Evolutionary conservation across 1,140 invertebrate genomes (phyloP), one percentile per base, ranked within the genome.

Genomic region (Calosoma granatense): DNA sequence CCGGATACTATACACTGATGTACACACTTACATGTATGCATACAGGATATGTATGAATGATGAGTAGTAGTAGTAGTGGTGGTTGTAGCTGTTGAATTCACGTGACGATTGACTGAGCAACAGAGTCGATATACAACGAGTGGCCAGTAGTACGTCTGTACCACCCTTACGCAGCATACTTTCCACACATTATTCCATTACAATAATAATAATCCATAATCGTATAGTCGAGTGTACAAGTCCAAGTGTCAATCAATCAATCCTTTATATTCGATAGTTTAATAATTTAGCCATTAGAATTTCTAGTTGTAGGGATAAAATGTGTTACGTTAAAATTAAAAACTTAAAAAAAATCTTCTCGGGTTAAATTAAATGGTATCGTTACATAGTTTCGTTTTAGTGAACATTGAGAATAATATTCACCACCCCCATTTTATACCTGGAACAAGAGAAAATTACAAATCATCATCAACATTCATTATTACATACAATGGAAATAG

Each of bases 401-500:
- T 47, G 41, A 47, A 47, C 41, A 4, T 6, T 17, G 41, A 47
- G 17, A 12, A 47, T 4, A 9, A 47, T 6, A 12, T 47, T 47
- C 41, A 47, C 41, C 41, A 47, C 41, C 41, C 41, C 41, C 41
- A 47, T 47, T 47, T 47, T 47, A 47, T 17, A 47, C 41, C 41
- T 47, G 41, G 6, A 47, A 47, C 26, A 30, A 30, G 4, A 6
- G 14, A 30, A 30, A 30, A 30, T 30, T 6, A 30, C 14, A 30
- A 30, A 6, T 30, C 4, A 30, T 30, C 14, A 6, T 30, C n/a
- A n/a, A n/a, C n/a, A n/a, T n/a, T n/a, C n/a, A n/a, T n/a, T n/a
- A n/a, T n/a, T n/a, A n/a, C n/a, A n/a, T n/a, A n/a, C n/a, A n/a
- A n/a, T n/a, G n/a, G n/a, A n/a, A n/a, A n/a, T n/a, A n/a, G n/a